phyloP scores from a whole-genome alignment of 2,888 invertebrate genomes.

The Pelosia muscerda region DNA sequence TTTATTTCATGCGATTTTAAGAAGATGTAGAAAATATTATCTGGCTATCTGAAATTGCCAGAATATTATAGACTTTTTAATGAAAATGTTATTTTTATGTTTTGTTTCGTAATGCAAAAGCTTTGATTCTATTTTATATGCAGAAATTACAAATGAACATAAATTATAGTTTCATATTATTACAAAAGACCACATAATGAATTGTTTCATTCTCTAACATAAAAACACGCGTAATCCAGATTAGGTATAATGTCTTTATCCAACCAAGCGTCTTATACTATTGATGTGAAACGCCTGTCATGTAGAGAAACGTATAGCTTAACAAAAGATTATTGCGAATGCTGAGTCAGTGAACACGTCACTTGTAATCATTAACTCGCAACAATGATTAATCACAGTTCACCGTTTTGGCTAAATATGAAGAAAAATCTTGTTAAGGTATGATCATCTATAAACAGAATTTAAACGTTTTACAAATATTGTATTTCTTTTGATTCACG shows the following conservation, averaged over 20 bases:
- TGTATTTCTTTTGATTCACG: not conserved
- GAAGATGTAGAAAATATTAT: too few species aligned
- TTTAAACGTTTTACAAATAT: too few species aligned
- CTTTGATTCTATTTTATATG: too few species aligned
- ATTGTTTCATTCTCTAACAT: not conserved
- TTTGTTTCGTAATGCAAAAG: too few species aligned
- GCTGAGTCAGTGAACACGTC: slow-evolving; percentile 17
- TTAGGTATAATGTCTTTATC: slow-evolving; percentile 1
- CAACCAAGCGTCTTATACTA: not conserved
- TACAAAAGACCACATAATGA: not conserved
- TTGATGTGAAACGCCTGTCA: not conserved
- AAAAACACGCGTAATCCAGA: not conserved
- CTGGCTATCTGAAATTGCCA: not conserved
- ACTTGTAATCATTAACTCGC: slow-evolving; percentile 14
- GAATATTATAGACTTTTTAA: not conserved
- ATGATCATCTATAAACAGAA: too few species aligned
- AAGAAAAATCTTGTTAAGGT: not conserved
- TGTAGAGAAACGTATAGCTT: slow-evolving; percentile 2
- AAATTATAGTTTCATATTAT: not conserved
- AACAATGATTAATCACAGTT: slow-evolving; percentile 4
- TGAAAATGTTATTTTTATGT: not conserved
- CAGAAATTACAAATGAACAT: not conserved
- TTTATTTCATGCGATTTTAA: too few species aligned
- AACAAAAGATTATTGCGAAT: slow-evolving; percentile 12
- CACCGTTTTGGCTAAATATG: not conserved